These are phyloP conservation scores for Brachionus sp. DNA, from an alignment of 1,140 invertebrate species.

Conservation along the genomic window DNA sequence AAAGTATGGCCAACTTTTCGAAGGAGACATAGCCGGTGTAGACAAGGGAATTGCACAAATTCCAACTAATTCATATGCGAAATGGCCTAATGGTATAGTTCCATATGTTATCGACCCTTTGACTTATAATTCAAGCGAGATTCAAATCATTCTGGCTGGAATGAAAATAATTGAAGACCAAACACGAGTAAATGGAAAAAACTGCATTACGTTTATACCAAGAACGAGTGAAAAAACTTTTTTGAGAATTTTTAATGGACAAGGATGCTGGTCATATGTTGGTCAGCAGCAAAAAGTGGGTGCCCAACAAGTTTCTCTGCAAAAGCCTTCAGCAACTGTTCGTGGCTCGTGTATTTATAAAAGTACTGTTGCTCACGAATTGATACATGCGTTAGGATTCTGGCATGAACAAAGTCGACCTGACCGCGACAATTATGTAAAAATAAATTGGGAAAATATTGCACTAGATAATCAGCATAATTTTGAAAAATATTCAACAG, in stretches of 20 bases:
- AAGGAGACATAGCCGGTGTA: constrained; percentile 32
- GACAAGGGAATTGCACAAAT: constrained; percentile 16
- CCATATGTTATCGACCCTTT: constrained; percentile 13
- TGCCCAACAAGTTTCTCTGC: background rate
- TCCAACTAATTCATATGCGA: background rate
- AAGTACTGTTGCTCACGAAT: constrained; percentile 97
- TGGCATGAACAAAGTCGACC: constrained; percentile 98
- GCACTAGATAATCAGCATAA: background rate
- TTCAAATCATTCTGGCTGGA: background rate
- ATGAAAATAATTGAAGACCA: constrained; percentile 45
- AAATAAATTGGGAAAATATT: constrained; percentile 40
- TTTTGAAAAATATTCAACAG: constrained; percentile 25
- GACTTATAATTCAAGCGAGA: background rate
- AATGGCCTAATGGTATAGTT: constrained; percentile 44
- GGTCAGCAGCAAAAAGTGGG: background rate
- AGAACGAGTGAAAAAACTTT: constrained; percentile 15
- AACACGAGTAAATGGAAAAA: background rate
- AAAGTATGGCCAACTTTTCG: background rate
- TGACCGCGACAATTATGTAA: constrained; percentile 75
- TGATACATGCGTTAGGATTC: constrained; percentile 96
- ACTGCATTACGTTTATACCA: constrained; percentile 25
- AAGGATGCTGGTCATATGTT: constrained; percentile 42
- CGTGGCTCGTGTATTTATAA: constrained; percentile 13
- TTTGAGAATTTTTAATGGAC: constrained; percentile 20
- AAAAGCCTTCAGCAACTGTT: background rate